Percentiles rank a stretch among this genome's conserved stretches.
phyloP scores from a whole-genome alignment of 2,888 invertebrate species.

The Hypolimnas misippus region DNA sequence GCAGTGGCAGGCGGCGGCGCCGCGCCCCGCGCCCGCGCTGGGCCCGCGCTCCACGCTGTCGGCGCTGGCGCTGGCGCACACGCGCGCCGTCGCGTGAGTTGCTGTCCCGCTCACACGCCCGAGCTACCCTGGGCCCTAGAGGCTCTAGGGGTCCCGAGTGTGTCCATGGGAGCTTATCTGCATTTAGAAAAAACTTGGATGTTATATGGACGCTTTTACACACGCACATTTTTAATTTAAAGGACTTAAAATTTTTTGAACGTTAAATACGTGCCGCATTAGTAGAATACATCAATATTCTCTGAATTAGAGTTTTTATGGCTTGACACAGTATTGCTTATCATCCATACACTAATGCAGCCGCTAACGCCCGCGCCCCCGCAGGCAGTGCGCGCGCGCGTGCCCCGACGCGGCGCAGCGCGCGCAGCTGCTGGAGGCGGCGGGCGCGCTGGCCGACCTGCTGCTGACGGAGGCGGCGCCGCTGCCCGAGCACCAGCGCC shows the following conservation, averaged over 20 bases:
- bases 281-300: too few species aligned
- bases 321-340: too few species aligned
- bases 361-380: constrained; percentile 50
- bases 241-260: too few species aligned
- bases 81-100: constrained; percentile 52
- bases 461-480: constrained; percentile 53
- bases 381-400: constrained; percentile 73
- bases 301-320: too few species aligned
- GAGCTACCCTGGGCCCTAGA: background rate
- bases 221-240: too few species aligned
- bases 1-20: constrained; percentile 70
- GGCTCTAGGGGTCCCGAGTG: too few species aligned
- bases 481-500: constrained; percentile 78
- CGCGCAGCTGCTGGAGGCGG: constrained; percentile 64
- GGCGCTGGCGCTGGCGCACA: constrained; percentile 52
- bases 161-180: too few species aligned
- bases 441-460: constrained; percentile 61
- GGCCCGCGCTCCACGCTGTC: constrained; percentile 54
- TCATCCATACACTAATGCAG: background rate
- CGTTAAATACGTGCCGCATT: too few species aligned
- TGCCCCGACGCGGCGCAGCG: constrained; percentile 75
- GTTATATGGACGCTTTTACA: too few species aligned
- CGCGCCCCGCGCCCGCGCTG: constrained; percentile 41
- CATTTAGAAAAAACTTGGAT: too few species aligned
- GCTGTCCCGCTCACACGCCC: background rate